Evolutionary conservation across 2,888 invertebrate species (phyloP), one percentile per base, ranked within the genome.

Genomic region (Dione juno): DNA sequence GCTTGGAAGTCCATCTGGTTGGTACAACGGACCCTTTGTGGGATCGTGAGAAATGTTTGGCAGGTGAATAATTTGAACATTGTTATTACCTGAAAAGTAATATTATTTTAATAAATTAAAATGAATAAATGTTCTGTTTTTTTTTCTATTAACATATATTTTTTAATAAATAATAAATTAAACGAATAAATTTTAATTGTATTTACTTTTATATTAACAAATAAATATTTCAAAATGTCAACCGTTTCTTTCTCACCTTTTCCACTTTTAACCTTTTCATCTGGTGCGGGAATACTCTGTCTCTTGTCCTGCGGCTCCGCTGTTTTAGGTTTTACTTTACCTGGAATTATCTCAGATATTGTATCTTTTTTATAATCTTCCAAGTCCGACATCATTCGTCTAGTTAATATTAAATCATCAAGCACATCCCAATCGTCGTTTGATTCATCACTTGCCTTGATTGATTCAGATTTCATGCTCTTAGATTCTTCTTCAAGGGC

Each of bases 401-500:
- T 58, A n/a, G 67, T 45, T 14, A 3, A 2, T 41, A 64, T 54
- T 65, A 61, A 16, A 48, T 73, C 70, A 61, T 67, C 72, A 40
- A 59, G 59, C 5, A 61, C 43, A 35, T 70, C 65, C 67, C 64
- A 61, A 28, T 50, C 19, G 9, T 65, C 48, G 41, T 65, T 67
- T 13, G 53, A 65, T 61, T 70, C 72, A 65, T 73, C 70, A 43
- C 59, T 70, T 19, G 52, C 5, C 16, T 11, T 59, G 9, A 16
- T 21, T 13, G 21, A 48, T 50, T 57, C 37, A 58, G 37, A 16
- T 0, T 41, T 52, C 5, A 37, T 66, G 41, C 19, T 48, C 35
- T 28, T 19, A 37, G 19, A 58, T 16, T 65, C 28, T 45, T 65
- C 54, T 3, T 54, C 21, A 21, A 57, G 11, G 6, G 48, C 45